These are phyloP conservation scores for Cheilinus undulatus DNA, from an alignment of 2,113 vertebrate species.

Conservation along the genomic window DNA sequence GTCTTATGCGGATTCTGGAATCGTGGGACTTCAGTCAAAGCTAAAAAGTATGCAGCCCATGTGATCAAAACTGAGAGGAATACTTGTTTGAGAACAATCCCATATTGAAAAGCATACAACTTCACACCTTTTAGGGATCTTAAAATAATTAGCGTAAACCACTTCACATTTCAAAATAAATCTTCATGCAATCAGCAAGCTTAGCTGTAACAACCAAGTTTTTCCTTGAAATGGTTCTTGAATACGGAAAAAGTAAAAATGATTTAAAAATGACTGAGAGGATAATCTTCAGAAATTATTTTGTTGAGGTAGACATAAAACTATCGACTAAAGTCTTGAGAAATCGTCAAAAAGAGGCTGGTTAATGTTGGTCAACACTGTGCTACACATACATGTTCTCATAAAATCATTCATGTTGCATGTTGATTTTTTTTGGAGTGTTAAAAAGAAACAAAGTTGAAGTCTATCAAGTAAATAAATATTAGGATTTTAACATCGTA, in stretches of 20 bases:
- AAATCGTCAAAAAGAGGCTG: background rate
- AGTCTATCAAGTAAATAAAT: conserved; percentile 8
- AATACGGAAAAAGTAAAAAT: background rate
- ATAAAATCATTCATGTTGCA: background rate
- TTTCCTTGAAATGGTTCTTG: background rate
- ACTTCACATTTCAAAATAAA: conserved; percentile 16
- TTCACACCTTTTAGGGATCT: conserved; percentile 8
- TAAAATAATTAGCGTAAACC: background rate
- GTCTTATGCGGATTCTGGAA: background rate
- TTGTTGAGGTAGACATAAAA: conserved; percentile 62
- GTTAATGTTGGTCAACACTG: background rate
- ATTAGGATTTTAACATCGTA: background rate
- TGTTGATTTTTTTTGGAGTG: background rate
- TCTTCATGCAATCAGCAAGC: background rate
- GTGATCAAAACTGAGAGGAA: background rate
- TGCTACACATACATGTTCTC: no score
- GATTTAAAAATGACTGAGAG: background rate
- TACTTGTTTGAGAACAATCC: background rate
- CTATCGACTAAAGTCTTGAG: conserved; percentile 23
- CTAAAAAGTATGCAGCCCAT: background rate
- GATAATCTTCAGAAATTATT: conserved; percentile 2
- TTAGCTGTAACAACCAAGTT: background rate
- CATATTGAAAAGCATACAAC: background rate
- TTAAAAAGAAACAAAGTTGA: conserved; percentile 13
- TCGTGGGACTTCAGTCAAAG: background rate